Base-by-base conservation (phyloP, 2,797 vertebrate species). In the Enteromius trimaculatus region DNA sequence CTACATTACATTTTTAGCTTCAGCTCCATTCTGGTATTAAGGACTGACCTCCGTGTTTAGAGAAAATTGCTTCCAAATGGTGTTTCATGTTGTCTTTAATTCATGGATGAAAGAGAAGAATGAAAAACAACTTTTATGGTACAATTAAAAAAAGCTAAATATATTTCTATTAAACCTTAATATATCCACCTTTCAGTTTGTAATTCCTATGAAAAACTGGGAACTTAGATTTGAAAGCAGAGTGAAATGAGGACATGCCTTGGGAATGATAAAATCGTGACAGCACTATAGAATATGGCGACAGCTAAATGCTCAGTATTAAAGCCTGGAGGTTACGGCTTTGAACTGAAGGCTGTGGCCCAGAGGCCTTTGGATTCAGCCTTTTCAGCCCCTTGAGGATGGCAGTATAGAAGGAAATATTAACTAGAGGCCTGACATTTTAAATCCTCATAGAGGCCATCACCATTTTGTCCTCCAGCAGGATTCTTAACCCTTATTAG, bases 391-490 rank as follows among this genome's bases (percentile, higher is more conserved):
- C 55, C 79, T 81, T 53, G 75, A 77, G 84, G 37, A 70, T n/a
- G 4, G 69, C 42, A 69, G 44, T 47, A 84, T 37, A 72, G 21
- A 68, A 77, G 69, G 75, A 84, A 80, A 82, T 79, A 72, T 79
- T 82, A 82, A 82, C 53, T 77, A 81, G 64, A 31, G 75, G 68
- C 26, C 23, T 81, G 68, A 83, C 53, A 34, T 75, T 80, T 78
- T 55, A 86, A 81, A 82, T 65, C 81, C 60, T 42, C 34, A 76
- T 26, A 66, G 58, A 75, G 79, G 80, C 72, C 47, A 76, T 64
- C 65, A 34, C 66, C n/a, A 76, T 68, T 83, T 47, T 29, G 19
- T 71, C 72, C 68, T 66, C 29, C 69, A 79, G 47, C 79, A 65
- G 47, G 60, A 82, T 44, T 39, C 31, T n/a, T 80, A 74, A 81